Evolutionary conservation across 1,140 invertebrate genomes (phyloP).

Genomic region (Drosophila bipectinata): DNA sequence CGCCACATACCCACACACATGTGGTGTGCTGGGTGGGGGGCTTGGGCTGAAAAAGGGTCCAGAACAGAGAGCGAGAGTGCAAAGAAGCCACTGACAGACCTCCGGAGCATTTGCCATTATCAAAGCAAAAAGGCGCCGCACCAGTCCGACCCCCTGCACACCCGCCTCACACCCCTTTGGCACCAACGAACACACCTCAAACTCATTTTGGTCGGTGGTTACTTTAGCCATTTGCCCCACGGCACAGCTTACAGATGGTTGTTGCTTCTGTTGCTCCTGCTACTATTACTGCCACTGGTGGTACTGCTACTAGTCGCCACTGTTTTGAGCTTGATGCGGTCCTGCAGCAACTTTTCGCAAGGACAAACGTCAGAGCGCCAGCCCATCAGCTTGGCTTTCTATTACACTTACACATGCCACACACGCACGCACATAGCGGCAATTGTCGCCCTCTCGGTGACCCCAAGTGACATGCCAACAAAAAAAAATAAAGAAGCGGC

Average conservation of each 20-base stretch:
- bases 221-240: conserved; percentile 77
- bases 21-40: conserved; percentile 4
- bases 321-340: conserved; percentile 54
- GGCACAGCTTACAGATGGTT: conserved; percentile 53
- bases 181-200: conserved; percentile 46
- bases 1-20: conserved; percentile 31
- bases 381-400: conserved; percentile 75
- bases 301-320: conserved; percentile 29
- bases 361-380: conserved; percentile 52
- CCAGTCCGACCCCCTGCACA: conserved; percentile 12
- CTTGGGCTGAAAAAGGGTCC: not conserved
- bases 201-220: conserved; percentile 74
- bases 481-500: conserved; percentile 13
- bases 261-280: conserved; percentile 28
- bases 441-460: conserved; percentile 76
- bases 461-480: conserved; percentile 58
- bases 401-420: conserved; percentile 77
- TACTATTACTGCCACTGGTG: conserved; percentile 13
- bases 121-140: conserved; percentile 72
- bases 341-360: conserved; percentile 54
- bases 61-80: conserved; percentile 7
- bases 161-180: not conserved
- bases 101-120: conserved; percentile 72
- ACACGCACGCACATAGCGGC: conserved; percentile 48
- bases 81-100: conserved; percentile 60